Base-by-base conservation (phyloP, 2,797 vertebrate species). In the Bryconaethiops microstoma region DNA sequence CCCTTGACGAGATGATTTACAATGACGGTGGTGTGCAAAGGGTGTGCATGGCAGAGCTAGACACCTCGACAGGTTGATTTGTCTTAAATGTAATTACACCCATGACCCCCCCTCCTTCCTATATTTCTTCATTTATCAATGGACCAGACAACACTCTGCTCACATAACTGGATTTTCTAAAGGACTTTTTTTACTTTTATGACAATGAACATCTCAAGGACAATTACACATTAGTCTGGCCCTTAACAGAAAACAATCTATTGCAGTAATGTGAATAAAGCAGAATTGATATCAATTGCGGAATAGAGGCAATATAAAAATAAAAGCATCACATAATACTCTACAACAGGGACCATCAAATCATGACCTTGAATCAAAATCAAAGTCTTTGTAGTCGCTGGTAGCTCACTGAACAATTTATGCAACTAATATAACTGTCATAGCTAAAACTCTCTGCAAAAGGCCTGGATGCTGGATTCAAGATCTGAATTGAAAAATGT, bases 1-100 rank as follows among this genome's bases (percentile, higher is more conserved):
- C 45, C 88, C 89, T 88, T 93, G 91, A 89, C 80, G 89, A 90
- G 88, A 85, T 90, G 87, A 91, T 90, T 86, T 91, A 89, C 84
- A 80, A 77, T 8, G 2, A 88, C 79, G 67, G 80, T 79, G 72
- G 64, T 65, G 35, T 73, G 78, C 80, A 73, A 86, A 86, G 90
- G 89, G 91, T 69, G 79, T 82, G 79, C 85, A 88, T 75, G 82
- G 72, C n/a, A 76, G 83, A 80, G 80, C 81, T 79, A 57, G 78
- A 69, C 84, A 79, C 78, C 79, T 74, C 29, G 87, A 89, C 87
- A 90, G 87, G 45, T 78, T 81, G 88, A 89, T 90, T 89, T 25
- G 87, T 92, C 90, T 88, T 82, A 50, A 19, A 74, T 72, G 75
- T 88, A 92, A 91, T 86, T 89, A 83, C 87, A 25, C 72, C 62